These are phyloP conservation scores for Gavialis gangeticus DNA, from an alignment of 2,113 vertebrate genomes.

Conservation along the genomic window DNA sequence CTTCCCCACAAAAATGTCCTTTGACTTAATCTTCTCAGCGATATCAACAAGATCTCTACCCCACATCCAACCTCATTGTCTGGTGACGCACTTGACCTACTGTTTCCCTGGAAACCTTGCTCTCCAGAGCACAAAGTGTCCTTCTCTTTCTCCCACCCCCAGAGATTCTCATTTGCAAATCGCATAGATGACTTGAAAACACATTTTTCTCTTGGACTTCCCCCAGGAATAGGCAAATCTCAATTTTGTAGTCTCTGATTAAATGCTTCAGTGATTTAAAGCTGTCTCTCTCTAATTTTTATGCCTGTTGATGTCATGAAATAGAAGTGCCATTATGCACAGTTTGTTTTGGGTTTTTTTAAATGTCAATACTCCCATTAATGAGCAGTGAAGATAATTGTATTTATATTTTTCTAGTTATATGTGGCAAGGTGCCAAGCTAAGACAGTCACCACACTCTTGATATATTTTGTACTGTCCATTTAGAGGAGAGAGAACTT, in stretches of 20 bases:
- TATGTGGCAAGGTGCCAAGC: conserved; percentile 55
- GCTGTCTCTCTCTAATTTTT: not conserved
- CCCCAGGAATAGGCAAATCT: not conserved
- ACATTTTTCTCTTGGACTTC: not conserved
- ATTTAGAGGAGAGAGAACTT: not conserved
- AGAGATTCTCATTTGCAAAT: not conserved
- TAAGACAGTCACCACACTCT: not conserved
- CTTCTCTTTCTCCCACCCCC: not conserved
- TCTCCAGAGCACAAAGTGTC: not conserved
- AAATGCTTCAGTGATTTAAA: not conserved
- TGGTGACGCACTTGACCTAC: conserved; percentile 10
- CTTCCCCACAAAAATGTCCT: not conserved
- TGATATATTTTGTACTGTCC: not conserved
- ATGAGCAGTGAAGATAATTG: conserved; percentile 37
- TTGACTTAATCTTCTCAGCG: not conserved
- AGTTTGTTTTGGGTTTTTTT: not conserved
- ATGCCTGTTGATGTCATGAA: not conserved
- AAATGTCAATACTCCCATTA: not conserved
- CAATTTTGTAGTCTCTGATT: not conserved
- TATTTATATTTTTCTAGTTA: conserved; percentile 32
- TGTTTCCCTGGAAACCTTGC: conserved; percentile 31
- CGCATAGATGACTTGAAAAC: not conserved
- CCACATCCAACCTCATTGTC: not conserved
- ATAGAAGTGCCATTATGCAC: not conserved
- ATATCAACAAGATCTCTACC: not conserved